Percentiles rank a stretch among this genome's conserved stretches.
Evolutionary conservation across 1,140 invertebrate genomes (phyloP).

Genomic region (Cyclargus thomasi): DNA sequence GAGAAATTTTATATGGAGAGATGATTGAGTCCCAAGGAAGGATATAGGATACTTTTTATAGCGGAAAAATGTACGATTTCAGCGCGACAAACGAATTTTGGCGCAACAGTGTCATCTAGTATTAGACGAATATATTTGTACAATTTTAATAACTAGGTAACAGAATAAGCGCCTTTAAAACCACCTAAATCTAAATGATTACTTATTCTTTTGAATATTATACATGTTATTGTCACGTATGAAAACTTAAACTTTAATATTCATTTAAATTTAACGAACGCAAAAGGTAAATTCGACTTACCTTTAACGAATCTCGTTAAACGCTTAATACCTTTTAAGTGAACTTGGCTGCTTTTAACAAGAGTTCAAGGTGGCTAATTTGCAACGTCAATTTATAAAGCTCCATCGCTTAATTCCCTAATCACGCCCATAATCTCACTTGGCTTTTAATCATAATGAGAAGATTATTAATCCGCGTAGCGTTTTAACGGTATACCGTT

Average conservation of each 20-base stretch:
- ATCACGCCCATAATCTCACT: neutral
- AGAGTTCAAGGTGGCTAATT: neutral
- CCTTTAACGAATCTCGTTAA: neutral
- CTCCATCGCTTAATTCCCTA: neutral
- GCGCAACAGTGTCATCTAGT: no score
- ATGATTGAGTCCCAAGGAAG: no score
- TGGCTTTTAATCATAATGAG: neutral
- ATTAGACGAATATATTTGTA: no score
- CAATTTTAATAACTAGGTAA: no score
- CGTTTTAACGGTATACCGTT: neutral
- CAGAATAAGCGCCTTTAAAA: no score
- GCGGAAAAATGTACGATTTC: no score
- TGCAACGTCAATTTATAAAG: slow-evolving; percentile 1
- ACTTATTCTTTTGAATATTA: no score
- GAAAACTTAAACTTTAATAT: neutral
- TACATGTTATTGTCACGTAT: no score
- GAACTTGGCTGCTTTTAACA: neutral
- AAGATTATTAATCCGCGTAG: neutral
- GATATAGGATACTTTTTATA: no score
- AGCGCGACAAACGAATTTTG: no score
- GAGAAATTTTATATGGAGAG: no score
- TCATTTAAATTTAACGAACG: neutral
- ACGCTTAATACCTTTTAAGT: neutral
- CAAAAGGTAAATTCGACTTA: neutral
- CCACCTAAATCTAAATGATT: no score